Base-by-base conservation (phyloP, 92 coral and sea anemone species). In the Actinostola sp. region DNA sequence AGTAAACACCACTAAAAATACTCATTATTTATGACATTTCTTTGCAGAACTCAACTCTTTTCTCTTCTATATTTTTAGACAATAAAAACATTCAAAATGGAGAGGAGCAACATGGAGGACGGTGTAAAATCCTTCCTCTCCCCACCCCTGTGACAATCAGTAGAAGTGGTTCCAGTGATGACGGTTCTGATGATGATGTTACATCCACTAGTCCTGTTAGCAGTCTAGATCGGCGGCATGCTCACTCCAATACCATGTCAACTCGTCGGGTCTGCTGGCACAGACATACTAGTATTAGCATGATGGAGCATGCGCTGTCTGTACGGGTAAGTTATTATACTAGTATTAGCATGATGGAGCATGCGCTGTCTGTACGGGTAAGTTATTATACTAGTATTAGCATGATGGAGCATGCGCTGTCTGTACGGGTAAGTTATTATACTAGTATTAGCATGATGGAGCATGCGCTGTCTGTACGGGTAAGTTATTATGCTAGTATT, bases 251-350 rank as follows among this genome's bases (percentile, higher is more conserved):
- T 52, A 95, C 99, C 27, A 95, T 95, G 99, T 95, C 99, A 28
- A 95, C 99, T 15, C 86, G 99, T 13, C 79, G 97, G 33, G 97
- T 95, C 24, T 95, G 99, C 73, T 91, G 99, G 99, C 97, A 95
- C 71, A 85, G 99, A 76, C 92, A 95, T 85, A 95, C 99, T 12
- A 95, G 99, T 49, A 91, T 95, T 67, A 95, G 99, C 73, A 86
- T 89, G 92, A 70, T 61, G 27, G 99, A 95, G 52, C 93, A 95
- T 60, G 88, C 92, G 28, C 79, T 88, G 8, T 83, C 99, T 61
- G 99, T 95, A 35, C 81, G 99, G 88, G 98, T 94, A 86, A 79
- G 97, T 59, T 5, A 21, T 8, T 14, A 28, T 61, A 10, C 20
- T 53, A 8, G 54, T 9, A 48, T 48, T 8, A 21, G 9, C n/a